Percentiles rank a stretch among this genome's conserved stretches.
These are phyloP conservation scores for Pogona vitticeps DNA, from an alignment of 2,113 vertebrate species.

Conservation along the genomic window DNA sequence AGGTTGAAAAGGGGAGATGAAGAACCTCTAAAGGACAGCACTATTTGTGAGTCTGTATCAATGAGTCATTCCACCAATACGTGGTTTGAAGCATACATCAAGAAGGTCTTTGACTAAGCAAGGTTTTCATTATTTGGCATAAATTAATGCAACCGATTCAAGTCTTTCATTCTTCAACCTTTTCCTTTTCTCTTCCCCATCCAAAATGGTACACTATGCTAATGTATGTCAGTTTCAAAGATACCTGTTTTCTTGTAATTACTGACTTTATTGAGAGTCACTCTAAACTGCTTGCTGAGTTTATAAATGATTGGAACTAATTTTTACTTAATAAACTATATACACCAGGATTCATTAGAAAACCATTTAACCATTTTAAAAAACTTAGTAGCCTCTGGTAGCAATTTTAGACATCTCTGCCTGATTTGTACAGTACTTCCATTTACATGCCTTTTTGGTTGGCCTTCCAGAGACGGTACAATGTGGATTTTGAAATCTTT, in stretches of 20 bases:
- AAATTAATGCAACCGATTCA: conserved; percentile 67
- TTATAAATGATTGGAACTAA: not conserved
- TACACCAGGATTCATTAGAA: not conserved
- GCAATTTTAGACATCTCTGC: not conserved
- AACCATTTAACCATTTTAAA: not conserved
- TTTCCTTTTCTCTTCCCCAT: conserved; percentile 48
- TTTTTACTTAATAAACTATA: not conserved
- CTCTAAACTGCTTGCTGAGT: conserved; percentile 39
- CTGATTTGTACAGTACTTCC: not conserved
- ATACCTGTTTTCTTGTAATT: conserved; percentile 10
- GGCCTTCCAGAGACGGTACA: no score
- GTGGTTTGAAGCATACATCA: conserved; percentile 69
- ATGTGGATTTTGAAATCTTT: no score
- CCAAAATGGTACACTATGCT: conserved; percentile 30
- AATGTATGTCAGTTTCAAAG: conserved; percentile 32
- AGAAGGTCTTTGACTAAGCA: conserved; percentile 64
- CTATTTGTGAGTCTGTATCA: conserved; percentile 60
- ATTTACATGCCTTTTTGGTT: not conserved
- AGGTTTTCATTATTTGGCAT: conserved; percentile 63
- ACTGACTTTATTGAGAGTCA: conserved; percentile 30
- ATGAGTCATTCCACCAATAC: conserved; percentile 62
- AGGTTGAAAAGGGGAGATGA: conserved; percentile 46
- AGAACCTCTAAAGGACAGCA: conserved; percentile 43
- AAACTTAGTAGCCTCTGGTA: not conserved
- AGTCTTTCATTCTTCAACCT: conserved; percentile 63